A percentile compares a stretch with the other conserved stretches of the same genome.
These are phyloP conservation scores for Empidonax traillii DNA, from an alignment of 2,113 vertebrate species.

Conservation along the genomic window DNA sequence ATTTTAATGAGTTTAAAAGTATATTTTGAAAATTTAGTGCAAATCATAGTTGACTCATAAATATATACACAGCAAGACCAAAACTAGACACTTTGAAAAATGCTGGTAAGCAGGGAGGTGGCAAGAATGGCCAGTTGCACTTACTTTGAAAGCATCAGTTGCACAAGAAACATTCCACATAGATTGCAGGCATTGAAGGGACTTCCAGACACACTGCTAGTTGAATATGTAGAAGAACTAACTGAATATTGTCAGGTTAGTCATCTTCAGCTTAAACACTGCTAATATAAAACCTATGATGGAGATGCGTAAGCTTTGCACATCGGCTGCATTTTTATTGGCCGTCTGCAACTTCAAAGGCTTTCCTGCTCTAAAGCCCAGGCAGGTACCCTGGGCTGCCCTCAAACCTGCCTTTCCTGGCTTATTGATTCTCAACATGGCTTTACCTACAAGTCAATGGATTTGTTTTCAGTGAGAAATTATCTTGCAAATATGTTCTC, in stretches of 20 bases:
- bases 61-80: background rate
- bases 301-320: slow-evolving; percentile 51
- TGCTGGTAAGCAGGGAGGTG: background rate
- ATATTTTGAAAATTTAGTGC: background rate
- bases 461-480: slow-evolving; percentile 35
- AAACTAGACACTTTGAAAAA: background rate
- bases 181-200: background rate
- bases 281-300: background rate
- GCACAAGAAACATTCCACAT: background rate
- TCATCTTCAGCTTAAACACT: slow-evolving; percentile 13
- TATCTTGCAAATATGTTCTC: background rate
- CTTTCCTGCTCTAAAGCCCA: slow-evolving; percentile 68
- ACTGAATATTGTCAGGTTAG: background rate
- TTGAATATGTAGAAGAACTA: background rate
- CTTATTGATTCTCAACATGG: slow-evolving; percentile 74
- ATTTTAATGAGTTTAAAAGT: background rate
- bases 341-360: slow-evolving; percentile 78
- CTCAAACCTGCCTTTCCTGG: slow-evolving; percentile 36
- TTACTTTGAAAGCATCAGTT: background rate
- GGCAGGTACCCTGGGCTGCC: slow-evolving; percentile 56
- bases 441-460: slow-evolving; percentile 36
- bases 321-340: slow-evolving; percentile 80
- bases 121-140: background rate
- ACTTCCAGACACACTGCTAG: background rate
- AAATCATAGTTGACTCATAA: background rate